Evolutionary conservation across 2,888 invertebrate species (phyloP), one percentile per base, ranked within the genome.

Genomic region (Osmoderma eremita): DNA sequence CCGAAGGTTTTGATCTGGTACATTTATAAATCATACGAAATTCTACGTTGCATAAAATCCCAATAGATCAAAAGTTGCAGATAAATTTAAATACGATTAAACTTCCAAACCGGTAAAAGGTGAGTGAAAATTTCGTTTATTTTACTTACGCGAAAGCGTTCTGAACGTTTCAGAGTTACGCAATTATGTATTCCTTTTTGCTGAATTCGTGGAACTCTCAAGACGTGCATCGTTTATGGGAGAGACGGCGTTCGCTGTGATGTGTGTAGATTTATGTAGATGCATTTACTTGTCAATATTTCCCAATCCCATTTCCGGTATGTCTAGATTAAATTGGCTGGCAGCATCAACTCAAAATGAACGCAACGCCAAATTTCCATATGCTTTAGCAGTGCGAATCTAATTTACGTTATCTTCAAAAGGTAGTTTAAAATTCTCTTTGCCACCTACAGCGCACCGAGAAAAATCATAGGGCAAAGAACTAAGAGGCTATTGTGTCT

Each of bases 211-310:
- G 36, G 30, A 8, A 30, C 30, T 30, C 10, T 30, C 30, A 30
- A 30, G 30, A 30, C 6, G 30, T 30, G 30, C 30, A 30, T 30
- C 30, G 30, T 30, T 10, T 30, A 30, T 6, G 10, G 6, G 6
- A 5, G 6, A 30, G 5, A 30, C 10, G 6, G 30, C 30, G 30
- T 30, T 24, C 2, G 30, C 30, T 2, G 10, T 8, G 30, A 30
- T 24, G 53, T 38, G 22, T 10, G 38, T 38, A 36, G 53, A 38
- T 18, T 6, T 30, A 24, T 24, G 30, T 51, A 53, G 53, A 53
- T 53, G 53, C 53, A 53, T 53, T 53, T 53, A 36, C 53, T 36
- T 53, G 53, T 53, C 53, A 53, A 53, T 53, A 53, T 53, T 53
- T 53, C 53, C 36, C 38, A 53, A 53, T 53, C 53, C 38, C 36